phyloP scores from a whole-genome alignment of 1,140 invertebrate species.

The Nasonia vitripennis region DNA sequence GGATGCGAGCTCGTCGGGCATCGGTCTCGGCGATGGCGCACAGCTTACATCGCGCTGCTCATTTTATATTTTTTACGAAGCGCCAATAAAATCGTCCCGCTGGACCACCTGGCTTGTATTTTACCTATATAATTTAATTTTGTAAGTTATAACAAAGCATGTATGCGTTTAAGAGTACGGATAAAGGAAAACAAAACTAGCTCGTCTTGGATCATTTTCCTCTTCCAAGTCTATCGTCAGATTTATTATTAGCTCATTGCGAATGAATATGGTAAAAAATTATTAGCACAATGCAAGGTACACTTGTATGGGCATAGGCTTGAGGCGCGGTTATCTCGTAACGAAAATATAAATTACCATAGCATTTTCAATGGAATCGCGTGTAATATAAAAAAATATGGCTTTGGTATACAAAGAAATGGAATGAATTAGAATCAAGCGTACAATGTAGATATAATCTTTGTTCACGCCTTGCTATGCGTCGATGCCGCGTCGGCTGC shows the following conservation, averaged over 20 bases:
- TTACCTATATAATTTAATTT: slow-evolving; percentile 45
- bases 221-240: no score
- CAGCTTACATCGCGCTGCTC: neutral
- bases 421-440: neutral
- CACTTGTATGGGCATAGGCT: no score
- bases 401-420: neutral
- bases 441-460: neutral
- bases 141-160: slow-evolving; percentile 46
- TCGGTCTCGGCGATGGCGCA: neutral
- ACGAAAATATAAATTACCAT: neutral
- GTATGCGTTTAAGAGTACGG: slow-evolving; percentile 27
- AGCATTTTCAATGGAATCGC: neutral
- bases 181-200: neutral
- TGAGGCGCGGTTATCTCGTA: no score
- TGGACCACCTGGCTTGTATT: neutral
- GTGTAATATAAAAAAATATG: neutral
- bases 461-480: slow-evolving; percentile 40
- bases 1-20: neutral
- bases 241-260: neutral
- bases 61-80: slow-evolving; percentile 19
- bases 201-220: neutral
- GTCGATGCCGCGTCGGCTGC: slow-evolving; percentile 31
- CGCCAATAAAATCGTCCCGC: neutral
- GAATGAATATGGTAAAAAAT: neutral
- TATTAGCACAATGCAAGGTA: no score